Evolutionary conservation across 1,140 invertebrate species (phyloP).

Genomic region (Ganaspis sp.): DNA sequence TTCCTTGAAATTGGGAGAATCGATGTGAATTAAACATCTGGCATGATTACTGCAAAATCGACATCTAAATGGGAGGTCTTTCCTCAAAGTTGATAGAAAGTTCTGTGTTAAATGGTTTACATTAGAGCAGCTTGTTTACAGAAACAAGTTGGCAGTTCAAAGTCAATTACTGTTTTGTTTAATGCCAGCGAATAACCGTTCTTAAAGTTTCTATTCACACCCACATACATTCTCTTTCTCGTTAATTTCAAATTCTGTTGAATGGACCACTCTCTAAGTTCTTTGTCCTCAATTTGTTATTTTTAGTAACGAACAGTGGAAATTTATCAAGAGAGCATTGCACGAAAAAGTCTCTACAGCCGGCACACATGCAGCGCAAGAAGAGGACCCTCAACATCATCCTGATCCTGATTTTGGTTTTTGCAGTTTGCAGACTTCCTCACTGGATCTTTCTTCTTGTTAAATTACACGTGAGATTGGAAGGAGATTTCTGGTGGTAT

Average conservation of each 20-base stretch:
- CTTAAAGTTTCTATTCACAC: slow-evolving; percentile 18
- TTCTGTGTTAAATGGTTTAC: slow-evolving; percentile 13
- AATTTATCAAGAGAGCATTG: slow-evolving; percentile 9
- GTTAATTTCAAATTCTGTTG: not conserved
- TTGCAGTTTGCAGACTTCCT: slow-evolving; percentile 76
- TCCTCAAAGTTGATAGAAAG: not conserved
- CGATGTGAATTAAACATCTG: not conserved
- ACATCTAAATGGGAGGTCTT: slow-evolving; percentile 11
- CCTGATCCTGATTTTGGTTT: slow-evolving; percentile 75
- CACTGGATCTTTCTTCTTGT: slow-evolving; percentile 75
- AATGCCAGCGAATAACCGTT: slow-evolving; percentile 21
- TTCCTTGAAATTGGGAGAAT: not conserved
- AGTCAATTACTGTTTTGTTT: slow-evolving; percentile 19
- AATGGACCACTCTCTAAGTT: not conserved
- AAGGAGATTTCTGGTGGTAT: slow-evolving; percentile 68
- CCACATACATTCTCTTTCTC: not conserved
- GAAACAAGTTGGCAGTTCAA: slow-evolving; percentile 16
- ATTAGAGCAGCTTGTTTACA: not conserved
- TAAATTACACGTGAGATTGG: slow-evolving; percentile 66
- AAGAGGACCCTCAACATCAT: slow-evolving; percentile 77
- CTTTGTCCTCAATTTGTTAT: slow-evolving; percentile 26
- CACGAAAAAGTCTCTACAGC: slow-evolving; percentile 38
- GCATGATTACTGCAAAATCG: not conserved
- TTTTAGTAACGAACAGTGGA: slow-evolving; percentile 52
- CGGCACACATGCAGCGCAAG: slow-evolving; percentile 69